Evolutionary conservation across 2,113 vertebrate species (phyloP).

Genomic region (Sphaerodactylus townsendi): DNA sequence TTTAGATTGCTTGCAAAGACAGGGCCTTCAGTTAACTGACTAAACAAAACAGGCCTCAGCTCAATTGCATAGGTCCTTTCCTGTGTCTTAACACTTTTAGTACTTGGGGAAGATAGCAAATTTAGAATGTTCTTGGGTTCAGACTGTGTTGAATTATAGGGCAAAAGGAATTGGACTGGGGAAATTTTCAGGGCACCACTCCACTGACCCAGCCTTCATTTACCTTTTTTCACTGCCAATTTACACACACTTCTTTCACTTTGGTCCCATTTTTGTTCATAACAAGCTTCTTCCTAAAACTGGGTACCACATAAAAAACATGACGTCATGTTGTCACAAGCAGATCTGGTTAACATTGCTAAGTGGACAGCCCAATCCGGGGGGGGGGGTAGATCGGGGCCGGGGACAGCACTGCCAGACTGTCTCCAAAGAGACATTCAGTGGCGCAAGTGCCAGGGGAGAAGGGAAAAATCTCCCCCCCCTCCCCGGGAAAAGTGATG

Average conservation of each 20-base stretch:
- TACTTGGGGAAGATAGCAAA: not conserved
- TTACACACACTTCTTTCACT: not conserved
- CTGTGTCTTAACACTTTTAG: not conserved
- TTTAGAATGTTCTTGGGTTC: not conserved
- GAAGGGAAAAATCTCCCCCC: too few relatives aligned
- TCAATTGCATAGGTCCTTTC: not conserved
- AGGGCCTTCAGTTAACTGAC: not conserved
- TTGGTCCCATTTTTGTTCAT: too few relatives aligned
- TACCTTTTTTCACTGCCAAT: not conserved
- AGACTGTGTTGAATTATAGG: not conserved
- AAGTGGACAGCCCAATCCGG: too few relatives aligned
- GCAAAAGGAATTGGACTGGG: not conserved
- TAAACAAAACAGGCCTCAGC: not conserved
- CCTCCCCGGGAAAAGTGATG: too few relatives aligned
- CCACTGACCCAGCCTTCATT: not conserved
- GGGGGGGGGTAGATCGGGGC: too few relatives aligned
- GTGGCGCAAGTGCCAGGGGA: too few relatives aligned
- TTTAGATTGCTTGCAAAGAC: not conserved
- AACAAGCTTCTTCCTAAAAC: not conserved
- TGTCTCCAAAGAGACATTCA: too few relatives aligned
- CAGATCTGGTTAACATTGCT: not conserved
- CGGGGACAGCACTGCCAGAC: too few relatives aligned
- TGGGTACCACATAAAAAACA: not conserved
- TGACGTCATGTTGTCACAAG: not conserved
- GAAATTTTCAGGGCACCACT: not conserved